Evolutionary conservation across 64 coral and sea anemone genomes (phyloP).

Genomic region (Dendrophyllia cribrosa): DNA sequence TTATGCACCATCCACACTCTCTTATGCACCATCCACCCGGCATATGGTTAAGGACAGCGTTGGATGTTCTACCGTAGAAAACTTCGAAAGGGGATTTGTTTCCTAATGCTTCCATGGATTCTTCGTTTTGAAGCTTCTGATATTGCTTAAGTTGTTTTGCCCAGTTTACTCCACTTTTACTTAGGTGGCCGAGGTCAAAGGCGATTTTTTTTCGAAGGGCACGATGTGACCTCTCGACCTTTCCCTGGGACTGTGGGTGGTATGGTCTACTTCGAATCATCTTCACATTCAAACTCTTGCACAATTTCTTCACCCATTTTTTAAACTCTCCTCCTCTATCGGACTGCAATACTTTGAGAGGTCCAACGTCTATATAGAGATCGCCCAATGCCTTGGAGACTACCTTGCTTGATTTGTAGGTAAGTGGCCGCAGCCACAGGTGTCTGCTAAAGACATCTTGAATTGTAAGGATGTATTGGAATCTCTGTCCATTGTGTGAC

Average conservation of each 20-base stretch:
- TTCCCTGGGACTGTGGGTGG: conserved; percentile 58
- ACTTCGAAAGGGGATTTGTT: neutral
- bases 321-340: conserved; percentile 3
- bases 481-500: conserved; percentile 31
- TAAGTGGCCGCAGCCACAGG: conserved; percentile 31
- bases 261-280: neutral
- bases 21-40: neutral
- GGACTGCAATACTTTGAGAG: neutral
- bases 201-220: neutral
- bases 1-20: too few relatives aligned
- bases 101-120: conserved; percentile 42
- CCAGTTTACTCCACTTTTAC: neutral
- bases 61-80: neutral
- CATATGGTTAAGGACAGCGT: conserved; percentile 8
- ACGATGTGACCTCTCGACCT: conserved; percentile 45
- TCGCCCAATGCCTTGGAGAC: neutral
- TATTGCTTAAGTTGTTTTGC: neutral
- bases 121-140: neutral
- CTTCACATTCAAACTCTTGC: conserved; percentile 18
- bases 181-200: neutral
- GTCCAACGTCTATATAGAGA: conserved; percentile 16
- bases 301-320: conserved; percentile 22
- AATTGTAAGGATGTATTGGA: conserved; percentile 10
- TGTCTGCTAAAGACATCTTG: conserved; percentile 23
- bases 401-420: conserved; percentile 18